A percentile compares a stretch with the other conserved stretches of the same genome.
These are phyloP conservation scores for Aramus guarauna DNA, from an alignment of 2,113 vertebrate species.

Conservation along the genomic window DNA sequence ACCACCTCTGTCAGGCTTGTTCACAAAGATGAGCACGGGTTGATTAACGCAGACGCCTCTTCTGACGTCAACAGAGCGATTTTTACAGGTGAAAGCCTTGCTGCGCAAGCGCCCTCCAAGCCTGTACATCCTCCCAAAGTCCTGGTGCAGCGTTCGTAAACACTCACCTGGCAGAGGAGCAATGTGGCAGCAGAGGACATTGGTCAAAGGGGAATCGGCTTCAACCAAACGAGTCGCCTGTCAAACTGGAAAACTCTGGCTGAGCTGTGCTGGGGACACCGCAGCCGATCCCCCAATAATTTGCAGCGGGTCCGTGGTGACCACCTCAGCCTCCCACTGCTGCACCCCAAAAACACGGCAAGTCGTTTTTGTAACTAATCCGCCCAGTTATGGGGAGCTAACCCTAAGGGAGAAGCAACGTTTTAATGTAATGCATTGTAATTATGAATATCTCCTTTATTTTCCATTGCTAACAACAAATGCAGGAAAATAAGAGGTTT, in stretches of 20 bases:
- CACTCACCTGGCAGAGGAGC: neutral
- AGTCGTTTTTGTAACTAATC: neutral
- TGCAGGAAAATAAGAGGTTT: neutral
- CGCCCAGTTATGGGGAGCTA: neutral
- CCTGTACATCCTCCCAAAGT: neutral
- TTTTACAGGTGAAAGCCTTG: neutral
- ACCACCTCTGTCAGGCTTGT: neutral
- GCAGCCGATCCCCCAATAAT: neutral
- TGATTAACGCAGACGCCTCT: neutral
- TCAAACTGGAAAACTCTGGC: neutral
- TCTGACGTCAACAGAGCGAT: neutral
- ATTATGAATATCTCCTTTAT: neutral
- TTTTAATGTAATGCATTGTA: neutral
- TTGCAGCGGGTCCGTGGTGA: accelerated
- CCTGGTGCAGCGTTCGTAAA: neutral
- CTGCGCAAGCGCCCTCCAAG: neutral
- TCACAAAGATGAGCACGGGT: neutral
- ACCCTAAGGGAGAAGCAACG: neutral
- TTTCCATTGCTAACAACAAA: neutral
- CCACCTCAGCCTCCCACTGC: neutral
- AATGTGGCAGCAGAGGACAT: neutral
- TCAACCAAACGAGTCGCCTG: neutral
- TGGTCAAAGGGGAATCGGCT: neutral
- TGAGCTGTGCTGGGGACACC: neutral
- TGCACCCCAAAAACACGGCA: accelerated